Evolutionary conservation across 2,113 vertebrate genomes (phyloP).

Genomic region (Phyllostomus discolor): DNA sequence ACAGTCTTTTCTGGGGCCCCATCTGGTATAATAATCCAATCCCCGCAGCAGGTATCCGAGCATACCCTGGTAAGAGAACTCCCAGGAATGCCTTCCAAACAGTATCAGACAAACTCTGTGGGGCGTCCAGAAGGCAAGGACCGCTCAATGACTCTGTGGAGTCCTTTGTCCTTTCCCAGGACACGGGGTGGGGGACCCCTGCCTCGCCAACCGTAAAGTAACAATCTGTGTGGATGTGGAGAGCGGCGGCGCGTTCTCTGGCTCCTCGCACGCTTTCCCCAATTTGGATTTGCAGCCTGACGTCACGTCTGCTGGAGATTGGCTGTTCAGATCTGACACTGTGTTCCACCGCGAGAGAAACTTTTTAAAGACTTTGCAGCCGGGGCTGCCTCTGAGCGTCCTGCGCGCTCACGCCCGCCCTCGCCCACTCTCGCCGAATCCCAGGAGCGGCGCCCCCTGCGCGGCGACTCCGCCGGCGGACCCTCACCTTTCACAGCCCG

Average conservation of each 20-base stretch:
- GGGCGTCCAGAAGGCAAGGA: not conserved
- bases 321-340: conserved; percentile 83
- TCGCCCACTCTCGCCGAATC: conserved; percentile 27
- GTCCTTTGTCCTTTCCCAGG: not conserved
- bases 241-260: conserved; percentile 24
- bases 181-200: not conserved
- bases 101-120: not conserved
- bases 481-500: conserved; percentile 57
- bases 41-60: not conserved
- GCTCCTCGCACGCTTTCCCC: conserved; percentile 71
- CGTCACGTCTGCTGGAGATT: conserved; percentile 90
- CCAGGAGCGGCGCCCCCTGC: not conserved
- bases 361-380: conserved; percentile 82
- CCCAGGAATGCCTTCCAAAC: not conserved
- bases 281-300: conserved; percentile 84
- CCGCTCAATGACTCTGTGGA: not conserved
- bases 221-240: conserved; percentile 21
- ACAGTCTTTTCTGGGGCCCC: not conserved
- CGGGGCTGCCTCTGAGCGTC: conserved; percentile 53
- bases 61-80: not conserved
- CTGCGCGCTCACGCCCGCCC: conserved; percentile 19
- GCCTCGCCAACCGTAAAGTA: not conserved
- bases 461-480: not conserved
- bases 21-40: not conserved
- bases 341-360: conserved; percentile 76